phyloP scores from a whole-genome alignment of 2,113 vertebrate genomes.

The Peromyscus polionotus region DNA sequence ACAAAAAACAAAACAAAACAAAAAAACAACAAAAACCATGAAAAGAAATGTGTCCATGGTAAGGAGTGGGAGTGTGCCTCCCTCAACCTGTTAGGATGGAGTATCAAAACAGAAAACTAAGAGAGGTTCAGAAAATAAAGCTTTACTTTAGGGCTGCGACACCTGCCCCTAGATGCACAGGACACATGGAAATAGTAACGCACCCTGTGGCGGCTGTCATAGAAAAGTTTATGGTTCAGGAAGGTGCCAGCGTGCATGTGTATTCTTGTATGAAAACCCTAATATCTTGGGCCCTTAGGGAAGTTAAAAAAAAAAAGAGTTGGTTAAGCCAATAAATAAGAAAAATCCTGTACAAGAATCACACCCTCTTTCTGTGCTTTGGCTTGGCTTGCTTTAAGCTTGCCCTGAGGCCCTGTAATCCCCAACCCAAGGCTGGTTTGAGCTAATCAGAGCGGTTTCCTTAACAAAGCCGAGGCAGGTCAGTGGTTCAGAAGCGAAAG shows the following conservation, averaged over 20 bases:
- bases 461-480: slow-evolving; percentile 6
- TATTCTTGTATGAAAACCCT: not conserved
- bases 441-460: not conserved
- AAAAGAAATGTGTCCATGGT: not conserved
- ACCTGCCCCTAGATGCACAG: rapidly evolving
- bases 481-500: not conserved
- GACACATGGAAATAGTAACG: rapidly evolving
- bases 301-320: not conserved
- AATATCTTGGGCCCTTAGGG: not conserved
- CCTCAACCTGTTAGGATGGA: not conserved
- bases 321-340: slow-evolving; percentile 39
- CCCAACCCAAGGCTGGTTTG: not conserved
- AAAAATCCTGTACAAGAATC: slow-evolving; percentile 9
- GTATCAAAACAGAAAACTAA: not conserved
- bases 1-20: too few species aligned
- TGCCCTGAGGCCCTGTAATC: not conserved
- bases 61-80: not conserved
- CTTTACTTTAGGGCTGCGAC: not conserved
- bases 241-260: not conserved
- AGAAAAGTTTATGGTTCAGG: not conserved
- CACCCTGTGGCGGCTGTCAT: rapidly evolving
- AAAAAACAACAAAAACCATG: too few species aligned
- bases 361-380: not conserved
- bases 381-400: slow-evolving; percentile 60
- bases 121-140: not conserved